Conservation (phyloP, 2,113 vertebrate genomes). For the Perca fluviatilis region DNA sequence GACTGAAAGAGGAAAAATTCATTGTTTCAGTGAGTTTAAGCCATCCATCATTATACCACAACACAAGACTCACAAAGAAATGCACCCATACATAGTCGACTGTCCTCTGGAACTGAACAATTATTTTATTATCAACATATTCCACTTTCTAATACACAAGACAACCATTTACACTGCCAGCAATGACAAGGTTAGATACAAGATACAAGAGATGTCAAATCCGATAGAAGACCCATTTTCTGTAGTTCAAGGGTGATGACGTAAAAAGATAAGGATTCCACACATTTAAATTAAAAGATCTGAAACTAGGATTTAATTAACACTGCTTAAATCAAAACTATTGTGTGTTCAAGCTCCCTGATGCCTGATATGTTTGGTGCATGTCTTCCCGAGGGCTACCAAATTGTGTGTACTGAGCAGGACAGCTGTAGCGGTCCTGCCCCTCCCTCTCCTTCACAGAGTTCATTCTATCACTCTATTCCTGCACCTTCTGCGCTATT, state of each 20-base stretch:
- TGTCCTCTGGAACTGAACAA: too few species aligned
- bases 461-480: conserved; percentile 93
- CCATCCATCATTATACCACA: background rate
- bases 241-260: background rate
- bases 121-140: background rate
- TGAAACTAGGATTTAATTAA: background rate
- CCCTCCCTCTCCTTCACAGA: conserved; percentile 68
- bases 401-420: conserved; percentile 72
- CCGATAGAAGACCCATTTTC: background rate
- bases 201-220: background rate
- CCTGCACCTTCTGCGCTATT: conserved; percentile 90
- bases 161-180: background rate
- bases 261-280: background rate
- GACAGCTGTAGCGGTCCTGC: conserved; percentile 81
- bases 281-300: background rate
- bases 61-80: background rate
- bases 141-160: background rate
- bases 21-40: background rate
- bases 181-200: background rate
- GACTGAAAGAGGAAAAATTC: background rate
- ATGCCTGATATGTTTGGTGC: conserved; percentile 3
- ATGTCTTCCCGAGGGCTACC: conserved; percentile 28
- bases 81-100: background rate
- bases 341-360: conserved; percentile 14
- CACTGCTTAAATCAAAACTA: conserved; percentile 3